phyloP scores from a whole-genome alignment of 2,888 invertebrate species.

The Microctonus hyperodae region DNA sequence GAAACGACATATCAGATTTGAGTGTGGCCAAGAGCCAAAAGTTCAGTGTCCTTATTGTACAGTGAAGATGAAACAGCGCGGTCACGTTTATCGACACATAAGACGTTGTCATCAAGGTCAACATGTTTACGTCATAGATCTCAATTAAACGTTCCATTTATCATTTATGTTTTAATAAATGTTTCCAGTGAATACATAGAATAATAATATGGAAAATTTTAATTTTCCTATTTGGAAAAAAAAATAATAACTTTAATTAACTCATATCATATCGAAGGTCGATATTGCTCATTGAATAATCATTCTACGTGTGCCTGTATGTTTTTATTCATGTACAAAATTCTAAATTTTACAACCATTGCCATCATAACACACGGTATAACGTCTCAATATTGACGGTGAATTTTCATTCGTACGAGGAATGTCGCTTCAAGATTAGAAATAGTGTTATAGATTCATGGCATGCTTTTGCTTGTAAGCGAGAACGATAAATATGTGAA shows the following conservation, averaged over 20 bases:
- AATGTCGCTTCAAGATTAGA: conserved; percentile 3
- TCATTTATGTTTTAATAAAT: conserved; percentile 7
- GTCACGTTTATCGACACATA: conserved; percentile 54
- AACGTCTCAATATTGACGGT: not conserved
- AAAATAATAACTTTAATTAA: not conserved
- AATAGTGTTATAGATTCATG: conserved; percentile 17
- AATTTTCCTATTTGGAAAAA: no score
- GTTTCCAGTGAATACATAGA: not conserved
- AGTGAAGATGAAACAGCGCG: conserved; percentile 52
- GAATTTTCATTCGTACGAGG: not conserved
- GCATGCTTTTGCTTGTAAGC: conserved; percentile 34
- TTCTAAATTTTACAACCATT: not conserved
- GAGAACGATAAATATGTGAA: not conserved
- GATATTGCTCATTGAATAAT: not conserved
- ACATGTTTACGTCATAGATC: conserved; percentile 49
- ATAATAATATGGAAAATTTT: not conserved
- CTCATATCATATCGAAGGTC: not conserved
- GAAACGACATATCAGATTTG: conserved; percentile 61
- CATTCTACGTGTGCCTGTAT: not conserved
- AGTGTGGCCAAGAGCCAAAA: conserved; percentile 62
- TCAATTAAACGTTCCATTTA: conserved; percentile 35
- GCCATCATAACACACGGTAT: not conserved
- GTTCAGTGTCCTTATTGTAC: conserved; percentile 55
- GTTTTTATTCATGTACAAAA: not conserved
- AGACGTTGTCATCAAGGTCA: conserved; percentile 47